Percentiles rank a stretch among this genome's conserved stretches.
Evolutionary conservation across 2,113 vertebrate species (phyloP).

Genomic region (Pampusana beccarii): DNA sequence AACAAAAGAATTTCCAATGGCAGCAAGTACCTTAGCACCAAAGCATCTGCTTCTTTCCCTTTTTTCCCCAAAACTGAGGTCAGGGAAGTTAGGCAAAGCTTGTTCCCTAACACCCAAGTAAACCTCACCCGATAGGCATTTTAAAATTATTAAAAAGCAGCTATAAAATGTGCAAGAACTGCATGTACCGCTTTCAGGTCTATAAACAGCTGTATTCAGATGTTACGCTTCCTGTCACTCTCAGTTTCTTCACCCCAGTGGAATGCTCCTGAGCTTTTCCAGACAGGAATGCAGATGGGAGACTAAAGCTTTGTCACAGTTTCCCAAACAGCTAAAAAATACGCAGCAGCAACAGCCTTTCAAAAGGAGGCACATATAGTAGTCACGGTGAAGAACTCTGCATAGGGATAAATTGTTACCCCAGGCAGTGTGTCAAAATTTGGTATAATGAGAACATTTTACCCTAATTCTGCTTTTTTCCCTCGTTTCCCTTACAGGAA

Average conservation of each 20-base stretch:
- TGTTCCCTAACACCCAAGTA: conserved; percentile 18
- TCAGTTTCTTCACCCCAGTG: conserved; percentile 14
- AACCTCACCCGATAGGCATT: conserved; percentile 16
- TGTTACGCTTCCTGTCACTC: conserved; percentile 1
- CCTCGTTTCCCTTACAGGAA: not conserved
- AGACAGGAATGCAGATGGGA: conserved; percentile 65
- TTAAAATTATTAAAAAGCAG: conserved; percentile 48
- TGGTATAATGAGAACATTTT: not conserved
- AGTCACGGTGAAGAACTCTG: not conserved
- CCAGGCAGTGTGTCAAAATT: not conserved
- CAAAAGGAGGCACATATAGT: not conserved
- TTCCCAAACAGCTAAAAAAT: conserved; percentile 34
- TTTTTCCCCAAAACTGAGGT: not conserved
- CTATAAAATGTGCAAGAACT: conserved; percentile 62
- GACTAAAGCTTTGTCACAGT: conserved; percentile 44
- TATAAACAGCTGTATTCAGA: conserved; percentile 49
- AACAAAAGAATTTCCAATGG: not conserved
- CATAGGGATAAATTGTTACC: not conserved
- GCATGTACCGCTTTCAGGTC: conserved; percentile 44
- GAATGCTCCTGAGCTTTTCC: conserved; percentile 51
- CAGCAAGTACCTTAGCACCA: not conserved
- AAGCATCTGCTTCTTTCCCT: not conserved
- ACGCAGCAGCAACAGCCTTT: not conserved
- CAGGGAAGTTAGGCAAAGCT: not conserved
- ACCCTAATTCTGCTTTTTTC: not conserved